Evolutionary conservation across 2,113 vertebrate genomes (phyloP), one percentile per base, ranked within the genome.

Genomic region (Candoia aspera): DNA sequence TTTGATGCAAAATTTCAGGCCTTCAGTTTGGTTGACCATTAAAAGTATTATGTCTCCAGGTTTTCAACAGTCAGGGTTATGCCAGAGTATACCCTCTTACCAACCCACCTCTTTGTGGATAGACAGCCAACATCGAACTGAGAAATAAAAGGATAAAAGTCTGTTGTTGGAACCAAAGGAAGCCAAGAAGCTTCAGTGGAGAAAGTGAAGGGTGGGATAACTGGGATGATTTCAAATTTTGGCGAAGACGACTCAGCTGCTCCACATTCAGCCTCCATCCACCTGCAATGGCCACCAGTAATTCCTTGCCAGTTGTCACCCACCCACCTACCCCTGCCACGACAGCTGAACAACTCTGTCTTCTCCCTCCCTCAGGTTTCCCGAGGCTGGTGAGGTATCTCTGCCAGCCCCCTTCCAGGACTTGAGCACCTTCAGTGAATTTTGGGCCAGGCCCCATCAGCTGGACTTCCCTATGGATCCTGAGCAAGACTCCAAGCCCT

Each of bases 391-490:
- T 64, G 95, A 95, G 79, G 93, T 53, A 87, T 11, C 86, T 3
- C 94, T 95, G 92, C 95, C 94, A 93, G 93, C 91, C 62, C 91
- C 95, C 73, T 21, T 84, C 79, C 95, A 93, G 0, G 96, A 96
- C 0, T 8, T 84, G 0, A 0, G 88, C 0, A 9, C 96, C 96
- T 96, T 42, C 96, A 98, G 94, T n/a, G 96, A 96, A 55, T 94
- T 95, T 93, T 95, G 95, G n/a, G 93, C 95, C 10, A 91, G 94
- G 64, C 95, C 95, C 97, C 95, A 96, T 92, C 42, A 97, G 96
- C 90, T 97, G 0, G 98, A 99, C 17, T 96, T 98, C 0, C 95
- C 98, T 91, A 97, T 96, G 0, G 97, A 98, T 46, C 97, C 98
- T 0, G 98, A 98, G 13, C 97, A 98, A 0, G 98, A 98, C 58